A percentile compares a stretch with the other conserved stretches of the same genome.
These are phyloP conservation scores for Griposia aprilina DNA, from an alignment of 2,888 invertebrate genomes.

Conservation along the genomic window DNA sequence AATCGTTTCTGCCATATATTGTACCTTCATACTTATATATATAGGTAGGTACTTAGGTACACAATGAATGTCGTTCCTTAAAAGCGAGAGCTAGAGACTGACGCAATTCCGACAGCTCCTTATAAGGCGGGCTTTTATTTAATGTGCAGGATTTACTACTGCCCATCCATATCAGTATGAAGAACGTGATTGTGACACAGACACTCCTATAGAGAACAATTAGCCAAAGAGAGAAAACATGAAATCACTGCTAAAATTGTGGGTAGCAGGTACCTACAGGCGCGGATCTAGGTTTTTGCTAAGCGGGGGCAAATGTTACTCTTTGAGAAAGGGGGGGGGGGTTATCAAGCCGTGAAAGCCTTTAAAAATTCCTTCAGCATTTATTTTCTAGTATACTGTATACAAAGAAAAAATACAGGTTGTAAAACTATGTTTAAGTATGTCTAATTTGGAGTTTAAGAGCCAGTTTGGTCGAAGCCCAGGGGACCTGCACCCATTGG, in stretches of 20 bases:
- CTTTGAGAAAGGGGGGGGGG: too few relatives aligned
- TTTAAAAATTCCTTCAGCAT: too few relatives aligned
- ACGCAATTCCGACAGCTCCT: constrained; percentile 45
- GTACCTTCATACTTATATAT: background rate
- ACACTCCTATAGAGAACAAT: background rate
- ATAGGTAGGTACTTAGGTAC: background rate
- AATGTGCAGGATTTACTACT: constrained; percentile 38
- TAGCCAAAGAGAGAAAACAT: constrained; percentile 2
- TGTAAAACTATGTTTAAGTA: too few relatives aligned
- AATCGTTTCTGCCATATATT: constrained; percentile 7
- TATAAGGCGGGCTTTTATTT: constrained; percentile 39
- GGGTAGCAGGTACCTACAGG: background rate
- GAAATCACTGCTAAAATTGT: constrained; percentile 1
- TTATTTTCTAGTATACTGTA: too few relatives aligned
- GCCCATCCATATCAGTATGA: constrained; percentile 50
- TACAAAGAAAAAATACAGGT: too few relatives aligned
- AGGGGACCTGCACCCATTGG: too few relatives aligned
- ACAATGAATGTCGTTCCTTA: constrained; percentile 44
- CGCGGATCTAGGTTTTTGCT: too few relatives aligned
- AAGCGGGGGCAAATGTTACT: too few relatives aligned
- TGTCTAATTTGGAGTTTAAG: too few relatives aligned
- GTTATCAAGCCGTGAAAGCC: too few relatives aligned
- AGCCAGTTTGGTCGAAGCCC: too few relatives aligned
- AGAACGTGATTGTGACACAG: constrained; percentile 42
- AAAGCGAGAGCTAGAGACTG: constrained; percentile 38